Evolutionary conservation across 1,140 invertebrate genomes (phyloP).

Genomic region (Drosophila biarmipes): DNA sequence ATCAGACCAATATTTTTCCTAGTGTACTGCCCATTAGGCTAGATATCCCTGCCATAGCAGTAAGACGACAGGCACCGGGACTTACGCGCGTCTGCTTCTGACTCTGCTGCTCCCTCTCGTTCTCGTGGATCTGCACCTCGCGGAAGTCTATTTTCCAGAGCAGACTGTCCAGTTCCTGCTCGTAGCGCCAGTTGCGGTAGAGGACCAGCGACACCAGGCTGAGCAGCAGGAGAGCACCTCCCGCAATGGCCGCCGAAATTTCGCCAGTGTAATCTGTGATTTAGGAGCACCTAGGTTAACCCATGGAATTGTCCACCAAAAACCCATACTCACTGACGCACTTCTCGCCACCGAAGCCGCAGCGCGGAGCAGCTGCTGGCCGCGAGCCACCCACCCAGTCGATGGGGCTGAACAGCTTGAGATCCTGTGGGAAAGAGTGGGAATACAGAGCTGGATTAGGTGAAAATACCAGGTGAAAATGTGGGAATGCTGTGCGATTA

Average conservation of each 20-base stretch:
- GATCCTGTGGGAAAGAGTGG: slow-evolving; percentile 85
- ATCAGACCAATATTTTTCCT: background rate
- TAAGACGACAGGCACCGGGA: slow-evolving; percentile 7
- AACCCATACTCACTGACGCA: slow-evolving; percentile 90
- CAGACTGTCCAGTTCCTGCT: slow-evolving; percentile 96
- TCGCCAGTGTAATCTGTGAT: slow-evolving; percentile 91
- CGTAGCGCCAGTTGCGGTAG: slow-evolving; percentile 96
- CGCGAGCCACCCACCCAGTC: slow-evolving; percentile 91
- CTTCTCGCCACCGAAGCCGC: slow-evolving; percentile 96
- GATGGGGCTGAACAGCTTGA: slow-evolving; percentile 88
- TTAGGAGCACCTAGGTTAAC: background rate
- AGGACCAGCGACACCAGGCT: slow-evolving; percentile 89
- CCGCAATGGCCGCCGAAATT: slow-evolving; percentile 91
- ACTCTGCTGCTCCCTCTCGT: slow-evolving; percentile 83
- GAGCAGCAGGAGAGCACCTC: slow-evolving; percentile 89
- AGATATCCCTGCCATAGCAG: background rate
- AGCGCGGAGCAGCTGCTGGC: slow-evolving; percentile 96
- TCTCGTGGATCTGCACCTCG: slow-evolving; percentile 91
- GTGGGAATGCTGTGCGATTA: background rate
- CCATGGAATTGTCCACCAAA: background rate
- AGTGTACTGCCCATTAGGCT: background rate
- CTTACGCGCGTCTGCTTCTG: slow-evolving; percentile 85
- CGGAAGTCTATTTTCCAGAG: slow-evolving; percentile 98
- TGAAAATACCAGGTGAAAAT: background rate
- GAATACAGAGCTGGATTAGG: slow-evolving; percentile 7